A percentile compares a stretch with the other conserved stretches of the same genome.
Conservation (phyloP, 1,140 invertebrate genomes). For the Elysia chlorotica region DNA sequence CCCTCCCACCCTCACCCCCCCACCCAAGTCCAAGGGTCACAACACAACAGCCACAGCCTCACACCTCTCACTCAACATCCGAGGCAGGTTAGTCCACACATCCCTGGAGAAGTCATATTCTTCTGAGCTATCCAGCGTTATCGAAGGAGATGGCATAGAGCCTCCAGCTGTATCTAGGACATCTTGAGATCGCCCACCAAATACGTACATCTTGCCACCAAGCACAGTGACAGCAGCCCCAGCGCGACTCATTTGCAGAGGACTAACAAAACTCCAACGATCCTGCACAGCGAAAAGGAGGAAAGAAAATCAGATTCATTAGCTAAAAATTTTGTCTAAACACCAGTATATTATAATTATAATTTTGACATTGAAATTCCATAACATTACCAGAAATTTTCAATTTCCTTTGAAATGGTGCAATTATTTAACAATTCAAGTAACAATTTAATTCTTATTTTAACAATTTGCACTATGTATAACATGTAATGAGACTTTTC, state of each 20-base stretch:
- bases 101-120: slow-evolving; percentile 78
- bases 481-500: too few relatives aligned
- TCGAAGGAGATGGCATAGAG: slow-evolving; percentile 47
- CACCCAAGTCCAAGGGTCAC: too few relatives aligned
- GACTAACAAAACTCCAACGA: slow-evolving; percentile 76
- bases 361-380: not conserved
- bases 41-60: slow-evolving; percentile 67
- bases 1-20: too few relatives aligned
- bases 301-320: not conserved
- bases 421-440: not conserved
- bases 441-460: not conserved
- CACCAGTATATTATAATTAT: too few relatives aligned
- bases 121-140: slow-evolving; percentile 80
- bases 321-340: too few relatives aligned
- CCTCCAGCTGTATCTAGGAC: slow-evolving; percentile 7
- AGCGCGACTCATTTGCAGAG: slow-evolving; percentile 77
- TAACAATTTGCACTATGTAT: not conserved
- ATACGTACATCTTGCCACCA: slow-evolving; percentile 79
- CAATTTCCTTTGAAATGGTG: not conserved
- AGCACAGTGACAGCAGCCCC: slow-evolving; percentile 83
- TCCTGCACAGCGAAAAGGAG: slow-evolving; percentile 66
- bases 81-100: slow-evolving; percentile 75
- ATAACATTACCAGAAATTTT: not conserved
- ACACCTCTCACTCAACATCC: slow-evolving; percentile 78
- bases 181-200: slow-evolving; percentile 69